phyloP scores from a whole-genome alignment of 2,888 invertebrate genomes.

The Graphium colonna region DNA sequence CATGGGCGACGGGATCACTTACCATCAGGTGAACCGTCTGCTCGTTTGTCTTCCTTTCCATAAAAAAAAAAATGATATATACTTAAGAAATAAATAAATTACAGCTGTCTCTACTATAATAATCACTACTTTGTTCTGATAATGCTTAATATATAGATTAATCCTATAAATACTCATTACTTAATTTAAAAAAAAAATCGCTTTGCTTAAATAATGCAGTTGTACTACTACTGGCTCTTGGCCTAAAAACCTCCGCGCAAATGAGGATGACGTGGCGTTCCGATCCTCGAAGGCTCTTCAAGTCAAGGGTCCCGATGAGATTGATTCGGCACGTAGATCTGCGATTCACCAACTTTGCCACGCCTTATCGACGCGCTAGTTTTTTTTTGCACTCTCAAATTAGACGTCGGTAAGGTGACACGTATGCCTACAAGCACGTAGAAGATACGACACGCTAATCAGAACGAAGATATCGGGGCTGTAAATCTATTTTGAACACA shows the following conservation, averaged over 20 bases:
- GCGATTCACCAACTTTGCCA: neutral
- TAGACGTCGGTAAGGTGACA: neutral
- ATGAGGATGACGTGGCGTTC: neutral
- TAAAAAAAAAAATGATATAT: too few species aligned
- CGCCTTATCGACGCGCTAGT: conserved; percentile 3
- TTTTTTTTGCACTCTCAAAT: neutral
- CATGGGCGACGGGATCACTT: too few species aligned
- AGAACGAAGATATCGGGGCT: neutral
- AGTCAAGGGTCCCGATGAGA: conserved; percentile 3
- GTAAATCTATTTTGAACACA: neutral
- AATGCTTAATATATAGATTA: too few species aligned
- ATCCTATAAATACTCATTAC: too few species aligned
- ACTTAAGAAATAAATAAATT: too few species aligned
- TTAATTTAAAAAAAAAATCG: neutral
- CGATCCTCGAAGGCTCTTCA: conserved; percentile 1
- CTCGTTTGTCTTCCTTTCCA: too few species aligned
- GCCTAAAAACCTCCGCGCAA: neutral
- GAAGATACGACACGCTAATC: neutral
- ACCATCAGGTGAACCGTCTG: too few species aligned
- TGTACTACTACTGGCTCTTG: neutral
- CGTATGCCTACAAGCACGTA: neutral
- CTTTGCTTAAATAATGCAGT: neutral
- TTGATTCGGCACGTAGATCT: conserved; percentile 18
- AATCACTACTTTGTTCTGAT: too few species aligned
- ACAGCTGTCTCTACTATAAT: too few species aligned